Conservation (phyloP, 2,113 vertebrate species). For the Equus quagga region DNA sequence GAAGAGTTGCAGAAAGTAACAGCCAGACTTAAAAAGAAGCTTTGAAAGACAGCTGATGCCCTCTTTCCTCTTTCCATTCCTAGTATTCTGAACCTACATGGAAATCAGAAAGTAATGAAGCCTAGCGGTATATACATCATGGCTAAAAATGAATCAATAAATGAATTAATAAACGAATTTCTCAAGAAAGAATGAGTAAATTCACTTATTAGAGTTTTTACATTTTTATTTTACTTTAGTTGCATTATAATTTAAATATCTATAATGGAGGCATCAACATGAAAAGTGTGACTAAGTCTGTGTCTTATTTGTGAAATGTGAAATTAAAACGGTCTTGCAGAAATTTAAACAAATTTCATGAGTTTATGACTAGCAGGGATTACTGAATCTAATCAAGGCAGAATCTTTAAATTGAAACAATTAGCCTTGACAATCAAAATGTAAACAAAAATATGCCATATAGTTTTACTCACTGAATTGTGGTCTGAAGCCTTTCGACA, state of each 20-base stretch:
- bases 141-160: background rate
- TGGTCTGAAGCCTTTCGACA: background rate
- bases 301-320: background rate
- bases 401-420: constrained; percentile 21
- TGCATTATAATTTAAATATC: background rate
- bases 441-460: constrained; percentile 1
- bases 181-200: background rate
- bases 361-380: background rate
- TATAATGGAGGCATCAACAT: background rate
- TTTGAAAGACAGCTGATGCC: background rate
- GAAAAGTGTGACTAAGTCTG: background rate
- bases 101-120: background rate
- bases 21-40: background rate
- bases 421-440: background rate
- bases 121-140: background rate
- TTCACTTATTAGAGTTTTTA: background rate
- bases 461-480: background rate
- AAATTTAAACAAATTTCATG: background rate
- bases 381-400: background rate
- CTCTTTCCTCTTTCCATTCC: background rate
- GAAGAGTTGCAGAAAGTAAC: background rate
- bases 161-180: background rate
- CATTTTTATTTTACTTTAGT: background rate
- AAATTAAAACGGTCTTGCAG: background rate
- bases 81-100: background rate